A percentile compares a stretch with the other conserved stretches of the same genome.
Conservation (phyloP, 2,113 vertebrate genomes). For the Prunella himalayana region DNA sequence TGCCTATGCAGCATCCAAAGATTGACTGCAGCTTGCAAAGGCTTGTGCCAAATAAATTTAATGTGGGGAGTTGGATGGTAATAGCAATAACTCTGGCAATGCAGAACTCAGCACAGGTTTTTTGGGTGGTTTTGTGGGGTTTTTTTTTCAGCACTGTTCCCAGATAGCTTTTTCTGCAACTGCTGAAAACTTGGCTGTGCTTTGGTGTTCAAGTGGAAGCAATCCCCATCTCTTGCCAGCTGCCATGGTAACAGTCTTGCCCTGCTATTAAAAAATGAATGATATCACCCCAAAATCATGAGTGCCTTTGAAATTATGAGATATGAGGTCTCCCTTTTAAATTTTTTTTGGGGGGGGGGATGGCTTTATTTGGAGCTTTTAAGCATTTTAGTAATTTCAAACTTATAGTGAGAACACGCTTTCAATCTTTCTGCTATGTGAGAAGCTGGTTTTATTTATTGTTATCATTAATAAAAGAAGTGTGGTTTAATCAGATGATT, state of each 20-base stretch:
- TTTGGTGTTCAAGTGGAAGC: slow-evolving; percentile 34
- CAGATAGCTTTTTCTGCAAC: slow-evolving; percentile 15
- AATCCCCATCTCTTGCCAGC: slow-evolving; percentile 15
- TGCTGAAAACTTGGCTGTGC: slow-evolving; percentile 35
- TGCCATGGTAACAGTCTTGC: slow-evolving; percentile 37
- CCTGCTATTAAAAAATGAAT: background rate
- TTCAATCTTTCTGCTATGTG: background rate
- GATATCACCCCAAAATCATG: background rate
- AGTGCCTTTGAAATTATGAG: background rate
- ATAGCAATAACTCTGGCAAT: background rate
- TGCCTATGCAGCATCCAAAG: background rate
- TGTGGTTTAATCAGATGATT: background rate
- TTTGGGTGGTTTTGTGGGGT: background rate
- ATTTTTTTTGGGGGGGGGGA: fast-evolving
- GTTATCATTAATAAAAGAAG: background rate
- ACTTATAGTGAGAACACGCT: background rate
- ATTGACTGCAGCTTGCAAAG: background rate
- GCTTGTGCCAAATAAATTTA: background rate
- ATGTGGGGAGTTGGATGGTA: background rate
- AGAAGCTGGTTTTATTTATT: background rate
- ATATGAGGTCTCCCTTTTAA: background rate
- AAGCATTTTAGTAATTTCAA: background rate
- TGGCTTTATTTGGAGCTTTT: background rate
- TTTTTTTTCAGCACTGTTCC: background rate
- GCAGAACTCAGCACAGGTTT: background rate